Conservation (phyloP, 2,888 invertebrate species). For the Baronia brevicornis region DNA sequence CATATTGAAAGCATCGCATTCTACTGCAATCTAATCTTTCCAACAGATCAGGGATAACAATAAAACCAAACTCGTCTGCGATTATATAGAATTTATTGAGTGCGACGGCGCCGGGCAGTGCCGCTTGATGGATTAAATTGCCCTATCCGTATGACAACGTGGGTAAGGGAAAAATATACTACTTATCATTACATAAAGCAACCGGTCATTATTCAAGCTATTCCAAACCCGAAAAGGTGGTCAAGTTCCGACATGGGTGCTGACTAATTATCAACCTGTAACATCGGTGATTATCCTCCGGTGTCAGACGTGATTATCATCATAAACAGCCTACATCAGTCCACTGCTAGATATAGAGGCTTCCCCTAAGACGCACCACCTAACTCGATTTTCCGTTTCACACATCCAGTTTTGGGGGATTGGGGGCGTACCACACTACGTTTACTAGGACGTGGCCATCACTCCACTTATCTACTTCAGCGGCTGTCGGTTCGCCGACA, state of each 20-base stretch:
- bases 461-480: too few relatives aligned
- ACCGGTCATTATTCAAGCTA: slow-evolving; percentile 74
- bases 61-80: slow-evolving; percentile 66
- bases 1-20: slow-evolving; percentile 6
- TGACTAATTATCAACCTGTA: slow-evolving; percentile 5
- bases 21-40: slow-evolving; percentile 42
- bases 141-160: slow-evolving; percentile 74
- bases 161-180: slow-evolving; percentile 71
- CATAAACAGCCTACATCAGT: too few relatives aligned
- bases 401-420: too few relatives aligned
- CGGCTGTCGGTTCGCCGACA: too few relatives aligned
- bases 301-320: too few relatives aligned
- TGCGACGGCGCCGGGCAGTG: slow-evolving; percentile 52
- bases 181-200: slow-evolving; percentile 63
- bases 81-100: slow-evolving; percentile 72
- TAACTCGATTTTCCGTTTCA: too few relatives aligned
- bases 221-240: slow-evolving; percentile 73
- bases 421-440: too few relatives aligned
- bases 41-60: slow-evolving; percentile 48
- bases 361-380: too few relatives aligned
- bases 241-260: slow-evolving; percentile 28
- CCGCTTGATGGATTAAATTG: slow-evolving; percentile 76
- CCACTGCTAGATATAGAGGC: too few relatives aligned
- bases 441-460: too few relatives aligned
- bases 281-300: too few relatives aligned